Evolutionary conservation across 92 coral and sea anemone species (phyloP).

Genomic region (Epizoanthus fatuus): DNA sequence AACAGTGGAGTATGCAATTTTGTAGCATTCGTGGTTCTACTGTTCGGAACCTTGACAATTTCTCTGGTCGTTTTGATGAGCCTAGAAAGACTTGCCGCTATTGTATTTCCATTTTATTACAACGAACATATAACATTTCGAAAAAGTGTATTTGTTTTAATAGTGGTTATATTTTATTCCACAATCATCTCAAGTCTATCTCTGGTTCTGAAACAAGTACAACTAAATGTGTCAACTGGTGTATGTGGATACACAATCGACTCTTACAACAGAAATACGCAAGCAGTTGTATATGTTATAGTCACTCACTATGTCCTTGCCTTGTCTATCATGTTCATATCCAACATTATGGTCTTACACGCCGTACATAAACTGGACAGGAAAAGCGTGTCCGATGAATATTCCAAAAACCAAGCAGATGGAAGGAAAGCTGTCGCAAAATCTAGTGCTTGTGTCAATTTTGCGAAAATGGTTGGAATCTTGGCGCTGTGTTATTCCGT

Average conservation of each 20-base stretch:
- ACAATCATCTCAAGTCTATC: conserved; percentile 72
- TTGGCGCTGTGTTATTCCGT: conserved; percentile 87
- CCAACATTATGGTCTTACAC: conserved; percentile 81
- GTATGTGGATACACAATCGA: conserved; percentile 82
- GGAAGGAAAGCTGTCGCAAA: conserved; percentile 44
- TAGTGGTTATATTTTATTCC: conserved; percentile 70
- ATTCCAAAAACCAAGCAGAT: conserved; percentile 53
- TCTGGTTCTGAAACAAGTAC: conserved; percentile 64
- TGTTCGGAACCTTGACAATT: conserved; percentile 88
- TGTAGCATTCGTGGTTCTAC: conserved; percentile 82
- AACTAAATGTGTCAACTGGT: conserved; percentile 85
- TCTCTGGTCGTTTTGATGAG: conserved; percentile 91
- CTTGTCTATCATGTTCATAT: conserved; percentile 71
- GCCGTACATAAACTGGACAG: conserved; percentile 84
- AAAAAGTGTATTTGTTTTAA: conserved; percentile 67
- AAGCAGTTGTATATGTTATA: conserved; percentile 73
- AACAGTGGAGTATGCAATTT: conserved; percentile 77
- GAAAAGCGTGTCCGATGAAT: conserved; percentile 84
- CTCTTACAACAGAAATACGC: conserved; percentile 80
- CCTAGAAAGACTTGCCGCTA: conserved; percentile 84
- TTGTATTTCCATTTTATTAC: conserved; percentile 89
- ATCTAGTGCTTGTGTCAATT: conserved; percentile 82
- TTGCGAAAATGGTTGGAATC: conserved; percentile 93
- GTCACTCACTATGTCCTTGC: conserved; percentile 79
- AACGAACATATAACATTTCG: conserved; percentile 85